Evolutionary conservation across 2,888 invertebrate genomes (phyloP), one percentile per base, ranked within the genome.

Genomic region (Caradrina clavipalpis): DNA sequence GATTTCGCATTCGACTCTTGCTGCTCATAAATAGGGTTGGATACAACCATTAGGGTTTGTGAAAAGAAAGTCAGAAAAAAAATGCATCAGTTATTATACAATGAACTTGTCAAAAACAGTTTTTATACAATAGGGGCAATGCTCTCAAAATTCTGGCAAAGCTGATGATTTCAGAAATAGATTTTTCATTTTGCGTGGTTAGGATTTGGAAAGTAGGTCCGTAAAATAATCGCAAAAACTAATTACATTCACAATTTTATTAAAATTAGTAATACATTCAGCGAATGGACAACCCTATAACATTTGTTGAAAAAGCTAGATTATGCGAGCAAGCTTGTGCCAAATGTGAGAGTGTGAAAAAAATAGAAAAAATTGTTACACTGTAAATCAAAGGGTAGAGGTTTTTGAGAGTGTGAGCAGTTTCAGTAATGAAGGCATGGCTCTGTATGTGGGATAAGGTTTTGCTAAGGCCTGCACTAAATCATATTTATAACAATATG

Each of bases 1-100:
- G 85, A 83, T 87, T 84, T 84, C 80, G 81, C 83, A 85, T 87
- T 85, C 81, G 77, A 78, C 78, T 79, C 66, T 77, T 74, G 76
- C 74, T 68, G 69, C 73, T 81, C 72, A 69, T 65, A 62, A 68
- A 73, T 76, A 84, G 84, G 82, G 82, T 49, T 78, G 76, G 26
- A 51, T 47, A 63, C 11, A n/a, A 42, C 11, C 49, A 26, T 17
- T 15, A 47, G 49, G 10, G 49, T 49, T 49, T 49, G 39, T 8
- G 19, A 49, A 19, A 31, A 39, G 1, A 22, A 22, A n/a, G n/a
- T n/a, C n/a, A n/a, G 17, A 51, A 13, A 22, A 21, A 35, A 39
- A 8, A 31, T 10, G 13, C 1, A 10, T 0, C 6, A 5, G 1
- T 3, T n/a, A 2, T 15, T 10, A 58, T n/a, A 7, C 5, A 64